Conservation (phyloP, 2,113 vertebrate species). For the Mellivora capensis region DNA sequence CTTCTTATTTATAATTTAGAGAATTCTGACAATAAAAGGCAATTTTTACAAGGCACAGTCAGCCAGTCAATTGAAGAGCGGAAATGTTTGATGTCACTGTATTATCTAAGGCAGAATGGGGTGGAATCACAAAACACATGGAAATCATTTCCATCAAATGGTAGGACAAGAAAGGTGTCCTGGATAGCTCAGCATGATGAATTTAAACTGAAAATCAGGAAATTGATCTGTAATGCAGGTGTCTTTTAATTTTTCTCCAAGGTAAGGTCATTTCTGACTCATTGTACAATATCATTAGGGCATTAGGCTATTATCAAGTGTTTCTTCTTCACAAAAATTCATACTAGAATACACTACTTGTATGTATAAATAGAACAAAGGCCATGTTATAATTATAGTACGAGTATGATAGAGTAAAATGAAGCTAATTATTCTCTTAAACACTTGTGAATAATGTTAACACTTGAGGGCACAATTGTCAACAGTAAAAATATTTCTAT, state of each 20-base stretch:
- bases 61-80: neutral
- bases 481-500: constrained; percentile 34
- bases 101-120: constrained; percentile 48
- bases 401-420: constrained; percentile 16
- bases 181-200: neutral
- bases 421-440: constrained; percentile 58
- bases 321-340: constrained; percentile 6
- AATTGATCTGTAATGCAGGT: constrained; percentile 28
- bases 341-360: neutral
- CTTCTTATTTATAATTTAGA: neutral
- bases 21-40: neutral
- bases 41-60: constrained; percentile 6
- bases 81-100: constrained; percentile 39
- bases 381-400: constrained; percentile 51
- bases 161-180: constrained; percentile 23
- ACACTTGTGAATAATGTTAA: constrained; percentile 64
- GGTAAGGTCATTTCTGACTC: constrained; percentile 6
- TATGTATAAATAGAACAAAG: constrained; percentile 50
- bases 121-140: constrained; percentile 47
- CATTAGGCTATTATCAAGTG: neutral
- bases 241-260: constrained; percentile 27
- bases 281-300: constrained; percentile 4
- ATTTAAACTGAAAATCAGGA: constrained; percentile 34
- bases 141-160: constrained; percentile 55
- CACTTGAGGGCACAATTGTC: constrained; percentile 69